Conservation (phyloP, 2,113 vertebrate species). For the Cnemophilus loriae region DNA sequence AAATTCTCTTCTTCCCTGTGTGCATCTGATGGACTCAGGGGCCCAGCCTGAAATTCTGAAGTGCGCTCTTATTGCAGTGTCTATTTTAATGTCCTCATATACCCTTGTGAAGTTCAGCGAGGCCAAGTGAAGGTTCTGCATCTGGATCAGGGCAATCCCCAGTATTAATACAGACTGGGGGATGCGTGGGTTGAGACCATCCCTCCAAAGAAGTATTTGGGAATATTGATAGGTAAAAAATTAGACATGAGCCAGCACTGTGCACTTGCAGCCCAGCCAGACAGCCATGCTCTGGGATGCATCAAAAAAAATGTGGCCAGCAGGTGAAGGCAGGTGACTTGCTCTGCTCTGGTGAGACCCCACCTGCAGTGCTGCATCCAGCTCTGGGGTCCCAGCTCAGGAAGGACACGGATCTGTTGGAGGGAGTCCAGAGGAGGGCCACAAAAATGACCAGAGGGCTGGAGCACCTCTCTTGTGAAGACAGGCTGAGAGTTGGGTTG, state of each 20-base stretch:
- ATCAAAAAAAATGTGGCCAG: not conserved
- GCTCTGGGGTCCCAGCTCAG: not conserved
- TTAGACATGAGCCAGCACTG: not conserved
- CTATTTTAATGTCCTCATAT: not conserved
- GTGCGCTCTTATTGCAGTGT: not conserved
- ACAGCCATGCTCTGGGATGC: not conserved
- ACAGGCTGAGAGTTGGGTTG: not conserved
- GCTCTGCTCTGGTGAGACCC: not conserved
- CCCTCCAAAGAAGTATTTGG: not conserved
- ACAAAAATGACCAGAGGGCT: not conserved
- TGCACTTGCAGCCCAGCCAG: not conserved
- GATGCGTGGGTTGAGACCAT: not conserved
- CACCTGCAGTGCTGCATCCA: not conserved
- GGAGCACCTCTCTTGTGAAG: not conserved
- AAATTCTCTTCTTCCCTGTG: not conserved
- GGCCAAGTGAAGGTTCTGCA: not conserved
- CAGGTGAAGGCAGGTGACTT: not conserved
- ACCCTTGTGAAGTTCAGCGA: not conserved
- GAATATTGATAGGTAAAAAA: not conserved
- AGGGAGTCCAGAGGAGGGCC: fast-evolving
- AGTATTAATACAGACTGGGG: not conserved
- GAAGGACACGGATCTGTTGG: not conserved
- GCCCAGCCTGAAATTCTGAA: not conserved
- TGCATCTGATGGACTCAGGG: not conserved
- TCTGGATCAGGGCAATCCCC: not conserved